These are phyloP conservation scores for Tenthredo scrophulariae DNA, from an alignment of 2,888 invertebrate genomes.

Conservation along the genomic window DNA sequence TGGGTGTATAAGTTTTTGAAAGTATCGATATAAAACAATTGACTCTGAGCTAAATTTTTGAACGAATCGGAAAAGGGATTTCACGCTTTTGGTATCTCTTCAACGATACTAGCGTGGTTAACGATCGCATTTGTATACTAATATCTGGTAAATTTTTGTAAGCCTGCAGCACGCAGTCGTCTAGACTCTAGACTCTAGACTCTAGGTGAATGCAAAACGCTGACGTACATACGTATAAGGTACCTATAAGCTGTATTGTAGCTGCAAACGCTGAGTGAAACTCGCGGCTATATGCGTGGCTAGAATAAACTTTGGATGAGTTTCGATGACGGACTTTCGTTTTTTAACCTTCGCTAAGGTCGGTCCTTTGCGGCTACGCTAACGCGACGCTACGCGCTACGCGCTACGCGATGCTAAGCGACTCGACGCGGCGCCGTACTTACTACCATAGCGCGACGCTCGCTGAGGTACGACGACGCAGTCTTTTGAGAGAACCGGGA, in stretches of 20 bases:
- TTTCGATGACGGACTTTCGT: constrained; percentile 72
- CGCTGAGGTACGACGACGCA: not conserved
- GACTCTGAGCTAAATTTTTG: too few relatives aligned
- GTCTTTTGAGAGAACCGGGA: constrained; percentile 40
- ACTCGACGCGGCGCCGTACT: not conserved
- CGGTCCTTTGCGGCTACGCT: constrained; percentile 11
- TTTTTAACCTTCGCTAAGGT: constrained; percentile 58
- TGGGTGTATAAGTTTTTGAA: too few relatives aligned
- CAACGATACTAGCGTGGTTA: not conserved
- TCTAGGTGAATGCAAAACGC: constrained; percentile 24
- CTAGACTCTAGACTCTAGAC: not conserved
- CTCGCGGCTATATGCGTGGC: constrained; percentile 67
- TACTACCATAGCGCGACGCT: not conserved
- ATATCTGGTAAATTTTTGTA: not conserved
- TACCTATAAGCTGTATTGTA: constrained; percentile 60
- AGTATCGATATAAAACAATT: too few relatives aligned
- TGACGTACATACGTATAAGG: not conserved
- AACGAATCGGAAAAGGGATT: too few relatives aligned
- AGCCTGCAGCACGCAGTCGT: not conserved
- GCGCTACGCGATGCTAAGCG: not conserved
- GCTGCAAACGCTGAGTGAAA: constrained; percentile 68
- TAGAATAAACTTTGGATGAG: constrained; percentile 67
- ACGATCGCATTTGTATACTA: not conserved
- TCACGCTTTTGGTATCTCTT: too few relatives aligned
- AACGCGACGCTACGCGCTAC: not conserved